phyloP scores from a whole-genome alignment of 2,888 invertebrate species.

The Spisula subtruncata region DNA sequence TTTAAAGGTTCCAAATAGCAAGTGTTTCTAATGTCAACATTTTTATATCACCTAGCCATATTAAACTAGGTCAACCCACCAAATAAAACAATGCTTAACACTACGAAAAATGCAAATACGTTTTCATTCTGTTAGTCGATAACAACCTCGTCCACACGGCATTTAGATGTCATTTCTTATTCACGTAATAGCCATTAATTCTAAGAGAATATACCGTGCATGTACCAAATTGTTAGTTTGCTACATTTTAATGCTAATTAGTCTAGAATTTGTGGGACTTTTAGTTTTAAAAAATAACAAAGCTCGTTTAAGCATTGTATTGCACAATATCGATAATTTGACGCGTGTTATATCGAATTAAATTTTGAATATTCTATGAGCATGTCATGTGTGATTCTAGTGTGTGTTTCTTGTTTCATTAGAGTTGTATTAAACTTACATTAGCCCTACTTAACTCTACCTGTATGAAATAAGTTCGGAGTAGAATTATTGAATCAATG shows the following conservation, averaged over 20 bases:
- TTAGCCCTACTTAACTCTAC: too few species aligned
- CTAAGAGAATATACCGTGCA: background rate
- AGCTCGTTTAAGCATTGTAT: background rate
- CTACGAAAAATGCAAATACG: too few species aligned
- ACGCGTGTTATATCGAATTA: conserved; percentile 17
- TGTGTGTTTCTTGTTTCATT: background rate
- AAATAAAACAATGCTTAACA: too few species aligned
- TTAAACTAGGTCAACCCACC: too few species aligned
- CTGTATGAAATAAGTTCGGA: too few species aligned
- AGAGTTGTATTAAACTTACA: too few species aligned
- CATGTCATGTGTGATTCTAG: background rate
- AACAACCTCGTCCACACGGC: background rate
- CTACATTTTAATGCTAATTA: background rate
- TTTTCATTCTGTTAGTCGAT: background rate
- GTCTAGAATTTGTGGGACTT: background rate
- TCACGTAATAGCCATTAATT: background rate
- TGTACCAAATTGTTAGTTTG: conserved; percentile 18
- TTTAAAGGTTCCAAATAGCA: too few species aligned
- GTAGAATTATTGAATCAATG: too few species aligned
- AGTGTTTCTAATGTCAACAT: too few species aligned
- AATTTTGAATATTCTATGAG: background rate
- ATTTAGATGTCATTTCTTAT: conserved; percentile 1
- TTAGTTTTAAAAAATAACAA: background rate
- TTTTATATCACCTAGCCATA: too few species aligned
- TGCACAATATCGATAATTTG: background rate